Evolutionary conservation across 2,113 vertebrate genomes (phyloP).

Genomic region (Arvicanthis niloticus): DNA sequence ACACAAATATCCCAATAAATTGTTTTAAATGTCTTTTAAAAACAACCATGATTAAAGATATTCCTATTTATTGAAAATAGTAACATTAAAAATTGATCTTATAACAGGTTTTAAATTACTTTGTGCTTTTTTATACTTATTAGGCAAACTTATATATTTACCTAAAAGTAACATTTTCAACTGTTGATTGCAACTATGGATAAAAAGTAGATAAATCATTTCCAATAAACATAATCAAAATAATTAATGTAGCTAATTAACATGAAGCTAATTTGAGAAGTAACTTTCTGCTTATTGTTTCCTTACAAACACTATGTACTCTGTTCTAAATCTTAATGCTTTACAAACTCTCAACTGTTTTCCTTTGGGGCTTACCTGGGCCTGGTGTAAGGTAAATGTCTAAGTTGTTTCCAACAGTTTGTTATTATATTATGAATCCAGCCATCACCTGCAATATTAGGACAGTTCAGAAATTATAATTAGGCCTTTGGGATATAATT

Average conservation of each 20-base stretch:
- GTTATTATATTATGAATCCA: slow-evolving; percentile 92
- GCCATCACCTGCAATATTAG: slow-evolving; percentile 89
- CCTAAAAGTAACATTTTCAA: slow-evolving; percentile 68
- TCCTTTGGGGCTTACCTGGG: slow-evolving; percentile 89
- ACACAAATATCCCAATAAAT: slow-evolving; percentile 46
- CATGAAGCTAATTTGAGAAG: not conserved
- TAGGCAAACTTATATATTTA: slow-evolving; percentile 50
- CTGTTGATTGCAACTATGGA: slow-evolving; percentile 26
- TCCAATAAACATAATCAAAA: slow-evolving; percentile 10
- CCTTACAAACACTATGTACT: slow-evolving; percentile 1
- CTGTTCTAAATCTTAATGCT: not conserved
- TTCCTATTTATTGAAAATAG: slow-evolving; percentile 54
- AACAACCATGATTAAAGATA: slow-evolving; percentile 60
- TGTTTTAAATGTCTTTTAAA: slow-evolving; percentile 66
- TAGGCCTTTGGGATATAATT: slow-evolving; percentile 19
- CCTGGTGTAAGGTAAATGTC: slow-evolving; percentile 92
- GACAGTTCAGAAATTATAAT: slow-evolving; percentile 58
- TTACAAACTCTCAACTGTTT: not conserved
- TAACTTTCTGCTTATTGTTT: not conserved
- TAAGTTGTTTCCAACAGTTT: slow-evolving; percentile 93
- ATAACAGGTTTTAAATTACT: slow-evolving; percentile 37
- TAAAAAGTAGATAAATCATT: slow-evolving; percentile 47
- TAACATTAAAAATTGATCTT: slow-evolving; percentile 37
- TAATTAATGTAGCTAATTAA: slow-evolving; percentile 16
- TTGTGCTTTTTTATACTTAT: slow-evolving; percentile 55